phyloP scores from a whole-genome alignment of 2,113 vertebrate species.

The Machaerirhynchus nigripectus region DNA sequence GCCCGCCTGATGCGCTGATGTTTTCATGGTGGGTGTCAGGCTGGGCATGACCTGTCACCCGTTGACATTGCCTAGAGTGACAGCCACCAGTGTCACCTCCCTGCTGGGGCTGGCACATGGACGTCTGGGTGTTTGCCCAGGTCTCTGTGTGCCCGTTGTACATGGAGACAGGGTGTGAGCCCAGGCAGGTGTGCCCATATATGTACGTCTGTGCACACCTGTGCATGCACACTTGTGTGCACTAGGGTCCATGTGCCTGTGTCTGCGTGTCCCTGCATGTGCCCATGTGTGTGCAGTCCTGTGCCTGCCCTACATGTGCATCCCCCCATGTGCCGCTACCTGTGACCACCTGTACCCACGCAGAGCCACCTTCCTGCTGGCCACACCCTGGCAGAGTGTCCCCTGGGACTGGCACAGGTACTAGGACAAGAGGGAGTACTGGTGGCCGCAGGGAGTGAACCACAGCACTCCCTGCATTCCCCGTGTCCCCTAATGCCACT shows the following conservation, averaged over 20 bases:
- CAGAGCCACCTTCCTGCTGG: background rate
- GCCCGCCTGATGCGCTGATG: rapidly evolving
- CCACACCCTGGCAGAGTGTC: background rate
- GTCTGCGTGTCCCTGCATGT: background rate
- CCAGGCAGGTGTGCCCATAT: background rate
- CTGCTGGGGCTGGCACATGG: background rate
- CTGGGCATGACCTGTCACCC: background rate
- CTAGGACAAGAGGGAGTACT: background rate
- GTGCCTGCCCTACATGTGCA: background rate
- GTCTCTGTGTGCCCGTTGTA: background rate
- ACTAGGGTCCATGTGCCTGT: rapidly evolving
- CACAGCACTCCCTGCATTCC: background rate
- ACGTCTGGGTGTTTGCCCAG: background rate
- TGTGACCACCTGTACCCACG: background rate
- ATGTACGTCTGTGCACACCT: background rate
- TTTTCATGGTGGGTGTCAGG: background rate
- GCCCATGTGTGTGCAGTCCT: background rate
- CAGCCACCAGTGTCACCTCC: background rate
- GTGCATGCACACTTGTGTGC: background rate
- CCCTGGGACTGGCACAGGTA: background rate
- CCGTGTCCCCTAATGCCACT: rapidly evolving
- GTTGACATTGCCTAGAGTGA: background rate
- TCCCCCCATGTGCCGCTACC: rapidly evolving
- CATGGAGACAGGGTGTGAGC: background rate
- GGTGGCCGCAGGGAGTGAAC: rapidly evolving